Conservation (phyloP, 2,113 vertebrate genomes). For the Callipepla squamata region DNA sequence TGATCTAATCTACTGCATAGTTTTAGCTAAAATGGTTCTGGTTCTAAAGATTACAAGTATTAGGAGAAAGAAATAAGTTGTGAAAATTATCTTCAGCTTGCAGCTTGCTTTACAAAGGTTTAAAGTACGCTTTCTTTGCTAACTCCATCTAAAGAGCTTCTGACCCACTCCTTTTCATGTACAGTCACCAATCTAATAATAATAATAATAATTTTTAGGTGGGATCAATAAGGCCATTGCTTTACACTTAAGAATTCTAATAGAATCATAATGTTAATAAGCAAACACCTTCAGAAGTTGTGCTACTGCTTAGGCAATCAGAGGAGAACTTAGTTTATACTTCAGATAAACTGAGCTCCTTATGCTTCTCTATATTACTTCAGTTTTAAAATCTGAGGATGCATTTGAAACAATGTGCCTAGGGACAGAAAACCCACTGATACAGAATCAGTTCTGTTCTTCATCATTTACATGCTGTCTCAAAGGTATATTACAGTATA, state of each 20-base stretch:
- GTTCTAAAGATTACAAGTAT: constrained; percentile 68
- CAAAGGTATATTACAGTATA: constrained; percentile 18
- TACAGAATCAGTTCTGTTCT: not conserved
- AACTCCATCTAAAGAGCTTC: constrained; percentile 44
- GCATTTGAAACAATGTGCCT: not conserved
- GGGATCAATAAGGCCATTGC: constrained; percentile 45
- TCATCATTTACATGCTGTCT: constrained; percentile 19
- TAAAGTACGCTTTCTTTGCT: constrained; percentile 57
- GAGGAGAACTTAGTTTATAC: constrained; percentile 8
- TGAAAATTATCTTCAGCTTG: constrained; percentile 74
- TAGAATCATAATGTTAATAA: constrained; percentile 53
- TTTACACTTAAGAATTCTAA: constrained; percentile 64
- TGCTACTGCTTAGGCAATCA: constrained; percentile 33
- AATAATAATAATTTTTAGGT: constrained; percentile 59
- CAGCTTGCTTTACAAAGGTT: constrained; percentile 76
- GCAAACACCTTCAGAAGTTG: constrained; percentile 44
- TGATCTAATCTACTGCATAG: constrained; percentile 68
- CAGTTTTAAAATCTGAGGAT: constrained; percentile 1
- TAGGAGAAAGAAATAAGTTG: constrained; percentile 64
- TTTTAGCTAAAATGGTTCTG: constrained; percentile 68
- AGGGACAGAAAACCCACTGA: not conserved
- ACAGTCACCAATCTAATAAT: constrained; percentile 42
- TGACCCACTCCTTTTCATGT: constrained; percentile 60
- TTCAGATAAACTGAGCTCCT: constrained; percentile 41
- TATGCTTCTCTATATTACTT: not conserved